Percentiles rank a stretch among this genome's conserved stretches.
These are phyloP conservation scores for Sula dactylatra DNA, from an alignment of 2,113 vertebrate genomes.

Conservation along the genomic window DNA sequence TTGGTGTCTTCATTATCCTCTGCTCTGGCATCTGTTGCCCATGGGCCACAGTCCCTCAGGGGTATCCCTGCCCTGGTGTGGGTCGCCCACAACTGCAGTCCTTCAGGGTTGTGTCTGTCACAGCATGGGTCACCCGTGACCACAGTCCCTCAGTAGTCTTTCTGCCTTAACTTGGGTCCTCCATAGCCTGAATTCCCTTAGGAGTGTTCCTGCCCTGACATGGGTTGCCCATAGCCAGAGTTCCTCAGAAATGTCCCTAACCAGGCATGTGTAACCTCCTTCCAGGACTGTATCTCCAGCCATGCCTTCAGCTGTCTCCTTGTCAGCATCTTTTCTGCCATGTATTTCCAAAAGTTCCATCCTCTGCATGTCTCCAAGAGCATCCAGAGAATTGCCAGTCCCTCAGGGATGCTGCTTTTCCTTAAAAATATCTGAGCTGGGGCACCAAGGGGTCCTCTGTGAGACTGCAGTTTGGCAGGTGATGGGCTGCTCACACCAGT, in stretches of 20 bases:
- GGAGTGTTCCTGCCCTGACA: not conserved
- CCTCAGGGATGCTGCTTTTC: not conserved
- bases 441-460: fast-evolving
- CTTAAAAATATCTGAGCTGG: not conserved
- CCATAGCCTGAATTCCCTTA: not conserved
- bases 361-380: not conserved
- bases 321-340: fast-evolving
- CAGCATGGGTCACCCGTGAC: not conserved
- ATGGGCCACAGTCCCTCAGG: not conserved
- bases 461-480: not conserved
- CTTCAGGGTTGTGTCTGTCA: not conserved
- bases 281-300: not conserved
- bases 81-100: not conserved
- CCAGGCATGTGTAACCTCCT: fast-evolving
- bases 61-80: not conserved
- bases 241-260: fast-evolving
- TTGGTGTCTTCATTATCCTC: not conserved
- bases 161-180: not conserved
- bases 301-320: not conserved
- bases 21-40: not conserved
- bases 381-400: not conserved
- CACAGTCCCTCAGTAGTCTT: not conserved
- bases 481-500: not conserved
- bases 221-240: not conserved
- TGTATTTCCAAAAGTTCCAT: not conserved